Percentiles rank a stretch among this genome's conserved stretches.
phyloP scores from a whole-genome alignment of 2,797 vertebrate genomes.

The Peromyscus eremicus region DNA sequence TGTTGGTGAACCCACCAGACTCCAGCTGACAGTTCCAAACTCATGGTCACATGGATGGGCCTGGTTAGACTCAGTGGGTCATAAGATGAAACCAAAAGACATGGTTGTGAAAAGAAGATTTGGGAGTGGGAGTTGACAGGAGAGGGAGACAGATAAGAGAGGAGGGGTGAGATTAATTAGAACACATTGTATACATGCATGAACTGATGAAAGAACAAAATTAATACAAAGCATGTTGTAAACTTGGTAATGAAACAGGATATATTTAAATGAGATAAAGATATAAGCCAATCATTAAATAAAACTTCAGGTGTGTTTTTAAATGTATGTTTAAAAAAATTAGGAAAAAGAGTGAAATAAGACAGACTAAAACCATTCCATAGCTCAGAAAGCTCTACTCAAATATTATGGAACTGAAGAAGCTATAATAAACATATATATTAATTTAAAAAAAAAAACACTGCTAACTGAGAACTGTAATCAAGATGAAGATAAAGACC shows the following conservation, averaged over 20 bases:
- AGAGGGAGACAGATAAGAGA: neutral
- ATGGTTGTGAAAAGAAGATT: too few species aligned
- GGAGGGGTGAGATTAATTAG: neutral
- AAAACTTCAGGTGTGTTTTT: neutral
- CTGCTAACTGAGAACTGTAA: constrained; percentile 5
- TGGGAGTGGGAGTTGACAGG: too few species aligned
- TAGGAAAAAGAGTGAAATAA: too few species aligned
- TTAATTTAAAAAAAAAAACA: neutral
- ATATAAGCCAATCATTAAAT: neutral
- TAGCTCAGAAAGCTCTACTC: neutral
- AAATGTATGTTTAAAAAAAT: neutral
- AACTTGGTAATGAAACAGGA: neutral
- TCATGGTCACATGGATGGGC: neutral
- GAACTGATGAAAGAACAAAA: neutral
- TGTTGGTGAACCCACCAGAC: neutral
- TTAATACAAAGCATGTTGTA: neutral
- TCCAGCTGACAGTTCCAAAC: neutral
- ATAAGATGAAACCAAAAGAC: neutral
- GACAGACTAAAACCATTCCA: neutral
- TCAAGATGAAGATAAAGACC: neutral
- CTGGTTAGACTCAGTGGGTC: neutral
- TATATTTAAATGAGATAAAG: neutral
- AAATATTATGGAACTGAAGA: neutral
- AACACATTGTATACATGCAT: neutral
- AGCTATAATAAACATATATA: neutral